Conservation (phyloP, 1,140 invertebrate genomes). For the Daktulosphaira vitifoliae region DNA sequence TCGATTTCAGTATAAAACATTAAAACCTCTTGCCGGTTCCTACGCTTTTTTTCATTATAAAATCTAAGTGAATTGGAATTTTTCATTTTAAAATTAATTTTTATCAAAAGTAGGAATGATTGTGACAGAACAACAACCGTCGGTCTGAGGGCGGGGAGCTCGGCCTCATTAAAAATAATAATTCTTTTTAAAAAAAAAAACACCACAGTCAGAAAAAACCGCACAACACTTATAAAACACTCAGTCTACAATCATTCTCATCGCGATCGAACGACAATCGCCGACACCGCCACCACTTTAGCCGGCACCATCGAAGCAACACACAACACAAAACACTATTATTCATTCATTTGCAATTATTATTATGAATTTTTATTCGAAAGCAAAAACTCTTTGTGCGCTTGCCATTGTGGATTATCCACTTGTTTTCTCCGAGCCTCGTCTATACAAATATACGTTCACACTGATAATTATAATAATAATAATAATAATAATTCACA, state of each 20-base stretch:
- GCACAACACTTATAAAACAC: constrained; percentile 26
- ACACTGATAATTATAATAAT: not conserved
- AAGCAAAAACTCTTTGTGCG: constrained; percentile 29
- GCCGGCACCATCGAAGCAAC: not conserved
- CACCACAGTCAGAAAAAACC: constrained; percentile 13
- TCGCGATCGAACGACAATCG: not conserved
- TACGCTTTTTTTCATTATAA: too few species aligned
- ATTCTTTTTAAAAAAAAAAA: constrained; percentile 23
- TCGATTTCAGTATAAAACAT: too few species aligned
- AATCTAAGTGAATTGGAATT: too few species aligned
- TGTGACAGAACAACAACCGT: too few species aligned
- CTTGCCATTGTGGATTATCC: constrained; percentile 28
- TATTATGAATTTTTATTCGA: constrained; percentile 1
- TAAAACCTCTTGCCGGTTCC: too few species aligned
- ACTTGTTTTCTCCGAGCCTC: constrained; percentile 1
- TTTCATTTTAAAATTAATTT: too few species aligned
- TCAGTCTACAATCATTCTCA: constrained; percentile 11
- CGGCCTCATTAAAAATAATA: constrained; percentile 31
- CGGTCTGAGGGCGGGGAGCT: not conserved
- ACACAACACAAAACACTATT: constrained; percentile 20
- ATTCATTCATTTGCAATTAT: constrained; percentile 25
- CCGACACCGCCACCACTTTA: not conserved
- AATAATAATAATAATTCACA: too few species aligned
- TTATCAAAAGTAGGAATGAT: too few species aligned
- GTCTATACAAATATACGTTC: not conserved